phyloP scores from a whole-genome alignment of 2,113 vertebrate species.

The Eptatretus burgeri region DNA sequence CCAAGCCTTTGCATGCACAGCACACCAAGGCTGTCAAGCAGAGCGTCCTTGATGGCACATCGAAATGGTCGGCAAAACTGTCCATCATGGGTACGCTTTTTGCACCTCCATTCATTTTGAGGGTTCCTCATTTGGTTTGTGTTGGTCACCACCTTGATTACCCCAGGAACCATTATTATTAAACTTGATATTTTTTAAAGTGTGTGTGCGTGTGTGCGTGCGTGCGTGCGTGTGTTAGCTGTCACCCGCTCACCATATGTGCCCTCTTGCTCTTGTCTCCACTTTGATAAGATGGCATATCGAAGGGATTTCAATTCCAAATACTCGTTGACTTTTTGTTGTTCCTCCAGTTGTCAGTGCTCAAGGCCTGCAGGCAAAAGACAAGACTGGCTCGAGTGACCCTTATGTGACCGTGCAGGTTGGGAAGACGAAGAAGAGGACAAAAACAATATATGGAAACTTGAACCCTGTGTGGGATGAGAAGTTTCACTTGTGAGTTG shows the following conservation, averaged over 20 bases:
- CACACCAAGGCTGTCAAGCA: slow-evolving; percentile 97
- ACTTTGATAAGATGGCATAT: too few species aligned
- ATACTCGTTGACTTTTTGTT: slow-evolving; percentile 4
- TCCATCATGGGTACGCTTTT: slow-evolving; percentile 51
- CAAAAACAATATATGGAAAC: slow-evolving; percentile 90
- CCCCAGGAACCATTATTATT: too few species aligned
- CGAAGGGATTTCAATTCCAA: background rate
- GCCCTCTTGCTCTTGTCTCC: too few species aligned
- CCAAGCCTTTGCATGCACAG: slow-evolving; percentile 46
- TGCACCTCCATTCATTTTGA: too few species aligned
- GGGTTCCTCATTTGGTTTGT: too few species aligned
- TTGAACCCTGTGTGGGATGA: slow-evolving; percentile 95
- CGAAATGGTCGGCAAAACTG: slow-evolving; percentile 96
- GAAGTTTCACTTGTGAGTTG: slow-evolving; percentile 85
- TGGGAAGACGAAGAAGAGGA: slow-evolving; percentile 89
- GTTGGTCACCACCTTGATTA: too few species aligned
- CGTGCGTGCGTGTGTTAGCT: too few species aligned
- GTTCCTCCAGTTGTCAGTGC: slow-evolving; percentile 46
- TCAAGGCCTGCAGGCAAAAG: slow-evolving; percentile 87
- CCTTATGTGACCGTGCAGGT: slow-evolving; percentile 90
- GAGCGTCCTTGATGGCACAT: slow-evolving; percentile 84
- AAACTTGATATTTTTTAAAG: too few species aligned
- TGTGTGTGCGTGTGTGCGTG: too few species aligned
- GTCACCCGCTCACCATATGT: too few species aligned
- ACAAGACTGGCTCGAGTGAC: slow-evolving; percentile 90